Evolutionary conservation across 2,888 invertebrate genomes (phyloP).

Genomic region (Ommatoiulus sabulosus): DNA sequence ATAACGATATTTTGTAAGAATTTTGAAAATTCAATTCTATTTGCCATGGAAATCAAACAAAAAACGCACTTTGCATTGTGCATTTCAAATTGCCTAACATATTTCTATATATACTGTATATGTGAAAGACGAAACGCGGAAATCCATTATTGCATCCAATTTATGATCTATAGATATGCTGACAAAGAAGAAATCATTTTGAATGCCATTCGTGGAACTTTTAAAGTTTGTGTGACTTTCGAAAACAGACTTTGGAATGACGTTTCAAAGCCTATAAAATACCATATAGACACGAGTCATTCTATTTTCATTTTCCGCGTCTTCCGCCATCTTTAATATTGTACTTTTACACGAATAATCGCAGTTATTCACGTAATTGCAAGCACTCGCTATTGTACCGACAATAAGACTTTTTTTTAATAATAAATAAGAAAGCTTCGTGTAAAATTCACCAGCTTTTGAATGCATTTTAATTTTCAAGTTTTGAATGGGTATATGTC

Average conservation of each 20-base stretch:
- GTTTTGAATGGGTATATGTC: background rate
- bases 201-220: background rate
- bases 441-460: background rate
- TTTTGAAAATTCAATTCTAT: background rate
- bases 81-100: background rate
- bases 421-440: background rate
- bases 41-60: background rate
- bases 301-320: background rate
- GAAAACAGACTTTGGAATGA: background rate
- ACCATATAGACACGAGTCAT: background rate
- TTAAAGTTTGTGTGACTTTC: background rate
- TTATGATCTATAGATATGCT: background rate
- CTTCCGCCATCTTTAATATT: background rate
- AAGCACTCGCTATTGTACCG: background rate
- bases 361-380: too few relatives aligned
- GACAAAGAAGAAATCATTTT: background rate
- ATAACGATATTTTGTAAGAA: background rate
- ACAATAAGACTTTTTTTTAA: too few relatives aligned
- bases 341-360: background rate
- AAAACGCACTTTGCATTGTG: background rate
- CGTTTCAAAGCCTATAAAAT: background rate
- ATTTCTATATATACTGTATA: background rate
- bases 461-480: background rate
- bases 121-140: background rate
- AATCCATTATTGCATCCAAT: background rate